Conservation (phyloP, 2,113 vertebrate genomes). For the Aleadryas rufinucha region DNA sequence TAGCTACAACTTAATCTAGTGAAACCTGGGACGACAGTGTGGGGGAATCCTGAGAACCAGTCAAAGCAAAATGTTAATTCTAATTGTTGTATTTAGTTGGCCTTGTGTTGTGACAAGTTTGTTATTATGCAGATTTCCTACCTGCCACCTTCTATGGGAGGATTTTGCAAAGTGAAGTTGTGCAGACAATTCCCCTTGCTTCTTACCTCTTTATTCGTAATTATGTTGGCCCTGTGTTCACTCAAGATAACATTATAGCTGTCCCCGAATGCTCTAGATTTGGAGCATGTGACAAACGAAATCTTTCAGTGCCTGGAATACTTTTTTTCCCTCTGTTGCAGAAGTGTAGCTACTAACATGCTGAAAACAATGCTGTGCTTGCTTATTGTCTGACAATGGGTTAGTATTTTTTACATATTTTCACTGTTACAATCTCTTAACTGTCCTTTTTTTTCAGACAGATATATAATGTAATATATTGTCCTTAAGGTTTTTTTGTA, state of each 20-base stretch:
- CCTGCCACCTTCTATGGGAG: constrained; percentile 67
- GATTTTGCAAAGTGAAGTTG: constrained; percentile 67
- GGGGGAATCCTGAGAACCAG: constrained; percentile 14
- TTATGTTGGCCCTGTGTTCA: constrained; percentile 70
- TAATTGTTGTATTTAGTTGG: constrained; percentile 59
- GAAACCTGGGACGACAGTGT: neutral
- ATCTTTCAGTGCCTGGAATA: constrained; percentile 22
- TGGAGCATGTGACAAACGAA: constrained; percentile 54
- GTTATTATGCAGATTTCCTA: constrained; percentile 74
- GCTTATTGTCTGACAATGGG: neutral
- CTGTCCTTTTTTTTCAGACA: neutral
- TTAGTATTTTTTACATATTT: neutral
- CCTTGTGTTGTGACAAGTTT: constrained; percentile 72
- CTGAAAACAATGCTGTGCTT: neutral
- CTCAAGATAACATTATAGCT: constrained; percentile 69
- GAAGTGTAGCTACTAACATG: neutral
- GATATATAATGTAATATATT: neutral
- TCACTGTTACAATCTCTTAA: neutral
- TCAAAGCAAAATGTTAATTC: constrained; percentile 66
- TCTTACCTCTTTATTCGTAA: constrained; percentile 73
- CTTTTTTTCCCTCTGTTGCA: neutral
- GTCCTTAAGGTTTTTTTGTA: neutral
- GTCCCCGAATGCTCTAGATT: constrained; percentile 55
- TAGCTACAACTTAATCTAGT: neutral
- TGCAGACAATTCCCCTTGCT: constrained; percentile 69